Conservation (phyloP, 2,113 vertebrate genomes). For the Martes martes region DNA sequence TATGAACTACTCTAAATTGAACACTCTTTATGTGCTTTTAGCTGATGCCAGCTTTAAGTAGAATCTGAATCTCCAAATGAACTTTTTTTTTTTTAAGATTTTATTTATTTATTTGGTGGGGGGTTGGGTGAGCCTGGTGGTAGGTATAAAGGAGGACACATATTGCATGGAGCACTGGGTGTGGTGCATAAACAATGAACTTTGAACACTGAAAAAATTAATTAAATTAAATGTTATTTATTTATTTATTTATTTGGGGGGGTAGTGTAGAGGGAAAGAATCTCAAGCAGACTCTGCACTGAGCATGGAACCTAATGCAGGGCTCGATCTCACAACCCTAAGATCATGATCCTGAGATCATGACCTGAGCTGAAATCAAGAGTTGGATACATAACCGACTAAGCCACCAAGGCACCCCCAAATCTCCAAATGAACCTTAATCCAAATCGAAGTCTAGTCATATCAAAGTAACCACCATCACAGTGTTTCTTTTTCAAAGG, state of each 20-base stretch:
- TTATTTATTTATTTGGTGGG: too few species aligned
- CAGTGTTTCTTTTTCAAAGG: neutral
- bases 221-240: too few species aligned
- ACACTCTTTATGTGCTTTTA: slow-evolving; percentile 3
- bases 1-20: slow-evolving; percentile 27
- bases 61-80: slow-evolving; percentile 34
- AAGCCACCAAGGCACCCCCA: neutral
- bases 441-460: slow-evolving; percentile 44
- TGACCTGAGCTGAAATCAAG: neutral
- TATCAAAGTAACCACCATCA: neutral
- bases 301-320: neutral
- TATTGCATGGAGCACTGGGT: too few species aligned
- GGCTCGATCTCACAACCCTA: neutral
- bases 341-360: neutral
- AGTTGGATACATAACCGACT: neutral
- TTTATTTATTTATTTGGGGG: neutral
- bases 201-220: too few species aligned
- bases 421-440: slow-evolving; percentile 32
- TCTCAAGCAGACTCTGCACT: neutral
- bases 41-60: neutral
- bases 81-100: neutral
- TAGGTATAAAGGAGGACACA: too few species aligned
- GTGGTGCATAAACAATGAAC: too few species aligned
- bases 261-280: neutral
- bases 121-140: too few species aligned